Evolutionary conservation across 1,140 invertebrate genomes (phyloP).

Genomic region (Pseudachorutes palmiensis): DNA sequence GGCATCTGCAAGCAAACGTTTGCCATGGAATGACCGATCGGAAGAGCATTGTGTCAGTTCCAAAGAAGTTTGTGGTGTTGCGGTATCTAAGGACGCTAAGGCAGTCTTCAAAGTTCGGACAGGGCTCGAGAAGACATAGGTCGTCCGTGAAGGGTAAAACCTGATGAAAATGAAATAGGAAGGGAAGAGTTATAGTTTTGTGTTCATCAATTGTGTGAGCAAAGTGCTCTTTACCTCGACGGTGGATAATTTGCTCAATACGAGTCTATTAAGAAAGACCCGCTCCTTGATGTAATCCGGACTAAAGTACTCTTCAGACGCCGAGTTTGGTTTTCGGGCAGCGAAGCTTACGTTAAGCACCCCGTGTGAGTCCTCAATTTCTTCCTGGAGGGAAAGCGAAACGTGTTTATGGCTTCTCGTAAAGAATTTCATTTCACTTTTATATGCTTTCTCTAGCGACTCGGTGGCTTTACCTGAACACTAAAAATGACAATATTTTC

Average conservation of each 20-base stretch:
- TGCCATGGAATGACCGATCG: conserved; percentile 90
- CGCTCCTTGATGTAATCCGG: conserved; percentile 83
- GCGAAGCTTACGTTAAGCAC: conserved; percentile 94
- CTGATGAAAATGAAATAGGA: conserved; percentile 42
- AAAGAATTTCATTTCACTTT: conserved; percentile 16
- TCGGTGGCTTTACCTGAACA: conserved; percentile 56
- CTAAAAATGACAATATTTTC: conserved; percentile 91
- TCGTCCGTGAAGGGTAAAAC: conserved; percentile 95
- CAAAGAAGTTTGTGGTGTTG: conserved; percentile 84
- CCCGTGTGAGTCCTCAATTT: conserved; percentile 73
- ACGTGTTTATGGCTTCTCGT: conserved; percentile 8
- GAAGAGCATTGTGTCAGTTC: conserved; percentile 83
- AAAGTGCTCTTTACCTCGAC: conserved; percentile 55
- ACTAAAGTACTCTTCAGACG: conserved; percentile 68
- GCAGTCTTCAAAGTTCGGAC: conserved; percentile 91
- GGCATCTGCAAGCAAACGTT: conserved; percentile 70
- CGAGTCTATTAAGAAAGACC: conserved; percentile 83
- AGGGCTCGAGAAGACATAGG: conserved; percentile 90
- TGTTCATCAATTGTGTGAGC: background rate
- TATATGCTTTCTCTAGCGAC: background rate
- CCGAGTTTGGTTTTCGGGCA: conserved; percentile 58
- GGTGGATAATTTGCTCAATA: conserved; percentile 74
- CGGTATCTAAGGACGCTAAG: conserved; percentile 85
- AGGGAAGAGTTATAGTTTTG: conserved; percentile 12
- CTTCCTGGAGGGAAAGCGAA: conserved; percentile 52